Evolutionary conservation across 37 sponge, comb jelly and placozoan genomes (phyloP), one percentile per base, ranked within the genome.

Genomic region (Chondrilla cf. caribensis): DNA sequence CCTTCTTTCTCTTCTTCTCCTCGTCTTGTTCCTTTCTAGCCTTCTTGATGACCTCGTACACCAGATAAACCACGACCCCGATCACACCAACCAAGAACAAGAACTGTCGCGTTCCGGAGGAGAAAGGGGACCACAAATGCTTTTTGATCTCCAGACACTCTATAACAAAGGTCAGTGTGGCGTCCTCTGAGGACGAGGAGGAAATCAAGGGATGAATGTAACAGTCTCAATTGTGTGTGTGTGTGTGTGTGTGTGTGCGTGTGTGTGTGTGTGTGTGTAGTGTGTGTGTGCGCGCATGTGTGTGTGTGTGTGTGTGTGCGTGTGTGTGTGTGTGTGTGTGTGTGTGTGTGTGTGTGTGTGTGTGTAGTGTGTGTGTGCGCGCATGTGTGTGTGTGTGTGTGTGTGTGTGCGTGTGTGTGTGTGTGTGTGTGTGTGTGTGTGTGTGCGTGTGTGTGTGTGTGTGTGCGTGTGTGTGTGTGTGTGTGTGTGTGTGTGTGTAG

Each of bases 101-200:
- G 26, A 84, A 77, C 55, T 80, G 2, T 55, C 68, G n/a, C 28
- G 77, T 41, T 28, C 39, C 32, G 7, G 38, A 26, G 58, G 19
- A 38, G 66, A 90, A 62, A 0, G 37, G 1, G 6, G 78, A 18
- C 36, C 83, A 70, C 0, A 64, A 32, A 15, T 83, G 86, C 54
- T 79, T 58, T 41, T 77, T 36, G 2, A 81, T 26, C 24, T 60
- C 65, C 8, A 90, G 43, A 9, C 84, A 51, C 65, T 90, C 90
- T 0, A 90, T 76, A 28, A 58, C 38, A 47, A 90, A 90, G 1
- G 79, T 42, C 19, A 90, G 84, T 33, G 87, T 90, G n/a, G 90
- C 86, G 58, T 77, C 87, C 58, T 82, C 89, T 89, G 70, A 22
- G 60, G n/a, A n/a, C n/a, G 51, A 38, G 37, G 9, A 15, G n/a